Percentiles rank a stretch among this genome's conserved stretches.
phyloP scores from a whole-genome alignment of 2,888 invertebrate genomes.

The Drosophila prostipennis region DNA sequence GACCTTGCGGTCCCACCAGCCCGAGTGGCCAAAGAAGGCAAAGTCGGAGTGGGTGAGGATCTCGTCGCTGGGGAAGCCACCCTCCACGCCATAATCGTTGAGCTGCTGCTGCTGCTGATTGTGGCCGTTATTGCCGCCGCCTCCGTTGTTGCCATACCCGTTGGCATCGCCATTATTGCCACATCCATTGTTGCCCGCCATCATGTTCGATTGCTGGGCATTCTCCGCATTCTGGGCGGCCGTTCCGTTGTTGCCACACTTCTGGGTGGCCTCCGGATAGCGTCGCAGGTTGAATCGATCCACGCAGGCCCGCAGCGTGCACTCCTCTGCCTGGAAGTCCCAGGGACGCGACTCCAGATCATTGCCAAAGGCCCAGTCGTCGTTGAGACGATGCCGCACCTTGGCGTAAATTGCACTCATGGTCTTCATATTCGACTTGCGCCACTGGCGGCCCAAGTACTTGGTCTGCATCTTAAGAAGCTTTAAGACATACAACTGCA shows the following conservation, averaged over 20 bases:
- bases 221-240: constrained; percentile 77
- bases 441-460: constrained; percentile 99
- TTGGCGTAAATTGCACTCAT: constrained; percentile 99
- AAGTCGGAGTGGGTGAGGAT: constrained; percentile 83
- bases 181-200: constrained; percentile 62
- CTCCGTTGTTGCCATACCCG: constrained; percentile 62
- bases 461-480: constrained; percentile 99
- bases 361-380: constrained; percentile 99
- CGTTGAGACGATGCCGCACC: constrained; percentile 97
- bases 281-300: constrained; percentile 98
- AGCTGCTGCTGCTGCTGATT: constrained; percentile 70
- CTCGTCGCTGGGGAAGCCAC: constrained; percentile 83
- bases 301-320: constrained; percentile 95
- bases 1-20: constrained; percentile 84
- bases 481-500: constrained; percentile 99
- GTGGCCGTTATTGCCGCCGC: constrained; percentile 44
- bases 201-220: constrained; percentile 77
- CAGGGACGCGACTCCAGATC: constrained; percentile 98
- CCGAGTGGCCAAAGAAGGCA: constrained; percentile 83
- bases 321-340: constrained; percentile 99
- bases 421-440: constrained; percentile 99
- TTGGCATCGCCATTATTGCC: constrained; percentile 70
- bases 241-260: constrained; percentile 82
- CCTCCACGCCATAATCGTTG: constrained; percentile 81
- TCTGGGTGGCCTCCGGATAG: constrained; percentile 87